phyloP scores from a whole-genome alignment of 2,888 invertebrate species.

The Bruchidius siliquastri region DNA sequence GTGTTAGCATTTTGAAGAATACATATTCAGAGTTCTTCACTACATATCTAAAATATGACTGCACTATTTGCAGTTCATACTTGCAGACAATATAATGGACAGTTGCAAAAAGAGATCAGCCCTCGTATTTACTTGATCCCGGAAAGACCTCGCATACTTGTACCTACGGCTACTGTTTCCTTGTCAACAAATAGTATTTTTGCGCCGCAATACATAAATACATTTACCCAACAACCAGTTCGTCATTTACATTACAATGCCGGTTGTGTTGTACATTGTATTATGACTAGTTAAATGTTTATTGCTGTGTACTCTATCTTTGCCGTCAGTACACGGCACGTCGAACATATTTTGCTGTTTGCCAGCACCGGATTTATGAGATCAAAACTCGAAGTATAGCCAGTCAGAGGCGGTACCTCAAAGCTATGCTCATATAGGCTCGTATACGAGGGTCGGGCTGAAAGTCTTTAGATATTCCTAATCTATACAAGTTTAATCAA shows the following conservation, averaged over 20 bases:
- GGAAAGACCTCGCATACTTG: neutral
- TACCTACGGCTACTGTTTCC: neutral
- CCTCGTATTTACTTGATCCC: neutral
- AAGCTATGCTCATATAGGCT: too few species aligned
- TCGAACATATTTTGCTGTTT: neutral
- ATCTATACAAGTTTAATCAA: too few species aligned
- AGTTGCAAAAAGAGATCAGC: too few species aligned
- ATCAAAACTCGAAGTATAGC: neutral
- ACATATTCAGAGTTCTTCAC: too few species aligned
- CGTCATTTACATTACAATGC: neutral
- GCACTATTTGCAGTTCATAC: too few species aligned
- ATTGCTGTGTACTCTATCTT: neutral
- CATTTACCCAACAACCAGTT: neutral
- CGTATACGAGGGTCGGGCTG: too few species aligned
- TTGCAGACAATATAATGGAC: too few species aligned
- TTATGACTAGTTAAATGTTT: neutral
- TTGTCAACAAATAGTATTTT: neutral
- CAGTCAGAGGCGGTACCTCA: neutral
- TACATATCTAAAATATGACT: too few species aligned
- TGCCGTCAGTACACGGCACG: neutral
- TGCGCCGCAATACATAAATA: neutral
- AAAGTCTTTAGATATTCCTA: too few species aligned
- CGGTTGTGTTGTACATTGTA: neutral
- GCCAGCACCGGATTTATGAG: neutral
- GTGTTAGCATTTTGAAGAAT: too few species aligned